These are phyloP conservation scores for Chirona hameri DNA, from an alignment of 2,888 invertebrate genomes.

Conservation along the genomic window DNA sequence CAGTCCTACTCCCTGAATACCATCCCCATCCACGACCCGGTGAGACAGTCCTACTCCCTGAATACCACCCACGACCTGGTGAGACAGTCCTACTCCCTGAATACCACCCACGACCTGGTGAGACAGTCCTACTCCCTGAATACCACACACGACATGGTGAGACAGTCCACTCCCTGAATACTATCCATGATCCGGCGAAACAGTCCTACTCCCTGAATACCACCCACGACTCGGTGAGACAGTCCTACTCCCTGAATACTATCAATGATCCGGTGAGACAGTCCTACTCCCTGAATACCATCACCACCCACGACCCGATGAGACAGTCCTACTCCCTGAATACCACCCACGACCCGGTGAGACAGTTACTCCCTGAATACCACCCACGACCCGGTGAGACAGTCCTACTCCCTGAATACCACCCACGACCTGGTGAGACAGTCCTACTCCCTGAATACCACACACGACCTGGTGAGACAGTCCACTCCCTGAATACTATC, in stretches of 20 bases:
- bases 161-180: conserved; percentile 51
- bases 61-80: conserved; percentile 63
- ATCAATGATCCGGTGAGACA: conserved; percentile 59
- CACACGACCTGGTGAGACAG: conserved; percentile 59
- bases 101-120: conserved; percentile 62
- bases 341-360: conserved; percentile 61
- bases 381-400: conserved; percentile 59
- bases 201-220: conserved; percentile 52
- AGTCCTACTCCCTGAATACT: conserved; percentile 54
- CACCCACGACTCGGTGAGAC: conserved; percentile 59
- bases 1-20: conserved; percentile 54
- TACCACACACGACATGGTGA: conserved; percentile 61
- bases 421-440: conserved; percentile 59
- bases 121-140: conserved; percentile 53
- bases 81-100: conserved; percentile 49
- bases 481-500: conserved; percentile 56
- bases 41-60: conserved; percentile 49
- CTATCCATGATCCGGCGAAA: conserved; percentile 60
- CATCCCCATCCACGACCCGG: conserved; percentile 62
- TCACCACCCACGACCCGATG: conserved; percentile 62
- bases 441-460: conserved; percentile 53
- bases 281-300: conserved; percentile 53
- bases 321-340: conserved; percentile 51
- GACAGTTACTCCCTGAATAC: conserved; percentile 55
- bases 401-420: conserved; percentile 52